These are phyloP conservation scores for Diadema setosum DNA, from an alignment of 35 echinoderm and acorn worm species.

Conservation along the genomic window DNA sequence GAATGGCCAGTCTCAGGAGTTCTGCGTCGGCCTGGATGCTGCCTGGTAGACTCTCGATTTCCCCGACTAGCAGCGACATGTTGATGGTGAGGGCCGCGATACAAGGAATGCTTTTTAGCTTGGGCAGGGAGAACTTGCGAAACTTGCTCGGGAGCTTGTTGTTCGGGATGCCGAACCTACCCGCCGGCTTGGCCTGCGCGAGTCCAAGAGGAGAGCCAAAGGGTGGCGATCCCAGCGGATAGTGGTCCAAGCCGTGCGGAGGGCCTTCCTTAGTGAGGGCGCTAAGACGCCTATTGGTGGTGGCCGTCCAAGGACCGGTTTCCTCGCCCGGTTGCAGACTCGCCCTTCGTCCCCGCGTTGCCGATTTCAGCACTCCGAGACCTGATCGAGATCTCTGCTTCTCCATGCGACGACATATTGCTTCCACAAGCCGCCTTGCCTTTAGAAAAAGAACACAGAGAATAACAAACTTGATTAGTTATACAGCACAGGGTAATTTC, in stretches of 20 bases:
- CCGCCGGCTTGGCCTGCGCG: not conserved
- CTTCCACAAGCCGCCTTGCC: not conserved
- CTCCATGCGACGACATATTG: not conserved
- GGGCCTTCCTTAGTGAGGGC: not conserved
- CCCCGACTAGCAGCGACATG: constrained; percentile 49
- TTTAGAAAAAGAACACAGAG: not conserved
- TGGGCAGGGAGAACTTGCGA: constrained; percentile 35
- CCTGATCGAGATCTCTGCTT: not conserved
- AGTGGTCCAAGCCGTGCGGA: not conserved
- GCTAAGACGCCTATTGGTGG: not conserved
- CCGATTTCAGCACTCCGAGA: not conserved
- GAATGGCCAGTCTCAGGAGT: constrained; percentile 33
- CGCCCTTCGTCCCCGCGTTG: not conserved
- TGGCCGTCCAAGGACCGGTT: not conserved
- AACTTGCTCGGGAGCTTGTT: constrained; percentile 29
- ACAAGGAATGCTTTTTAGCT: constrained; percentile 49
- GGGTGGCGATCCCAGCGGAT: not conserved
- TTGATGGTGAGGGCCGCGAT: constrained; percentile 52
- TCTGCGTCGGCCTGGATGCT: constrained; percentile 21
- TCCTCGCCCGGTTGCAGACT: not conserved
- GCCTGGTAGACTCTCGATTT: constrained; percentile 29
- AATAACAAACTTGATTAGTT: not conserved
- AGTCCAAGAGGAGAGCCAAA: not conserved
- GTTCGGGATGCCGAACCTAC: constrained; percentile 6
- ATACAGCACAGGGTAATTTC: too few species aligned